phyloP scores from a whole-genome alignment of 1,140 invertebrate genomes.

The Cylas formicarius region DNA sequence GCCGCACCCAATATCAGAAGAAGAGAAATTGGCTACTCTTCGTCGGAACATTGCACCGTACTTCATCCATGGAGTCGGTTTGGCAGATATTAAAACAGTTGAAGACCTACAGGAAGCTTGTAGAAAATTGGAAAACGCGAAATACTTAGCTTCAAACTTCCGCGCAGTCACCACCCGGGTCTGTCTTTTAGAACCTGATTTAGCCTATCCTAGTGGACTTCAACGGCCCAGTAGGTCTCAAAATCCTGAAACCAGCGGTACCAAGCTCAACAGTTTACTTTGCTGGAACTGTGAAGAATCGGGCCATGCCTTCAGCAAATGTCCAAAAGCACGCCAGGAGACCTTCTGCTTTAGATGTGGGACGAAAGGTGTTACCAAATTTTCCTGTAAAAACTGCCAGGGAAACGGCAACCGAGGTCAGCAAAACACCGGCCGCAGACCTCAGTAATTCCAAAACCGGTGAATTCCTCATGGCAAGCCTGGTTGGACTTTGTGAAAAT shows the following conservation, averaged over 20 bases:
- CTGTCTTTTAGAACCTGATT: conserved; percentile 9
- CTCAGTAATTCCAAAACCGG: neutral
- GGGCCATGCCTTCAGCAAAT: too few relatives aligned
- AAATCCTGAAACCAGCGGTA: neutral
- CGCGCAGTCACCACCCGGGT: neutral
- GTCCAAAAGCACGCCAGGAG: neutral
- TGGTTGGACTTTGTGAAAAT: conserved; percentile 5
- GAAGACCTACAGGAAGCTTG: conserved; percentile 3
- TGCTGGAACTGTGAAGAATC: conserved; percentile 7
- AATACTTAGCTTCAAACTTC: neutral
- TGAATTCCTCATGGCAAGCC: neutral
- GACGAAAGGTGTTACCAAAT: too few relatives aligned
- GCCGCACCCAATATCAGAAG: too few relatives aligned
- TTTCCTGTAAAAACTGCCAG: too few relatives aligned
- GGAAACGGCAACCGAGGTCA: too few relatives aligned
- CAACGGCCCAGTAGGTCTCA: too few relatives aligned
- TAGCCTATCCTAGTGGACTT: conserved; percentile 6
- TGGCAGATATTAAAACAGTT: conserved; percentile 2
- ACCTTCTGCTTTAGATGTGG: conserved; percentile 4
- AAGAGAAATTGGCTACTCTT: too few relatives aligned
- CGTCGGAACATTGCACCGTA: too few relatives aligned
- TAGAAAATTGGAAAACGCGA: conserved; percentile 6
- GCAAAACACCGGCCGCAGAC: neutral
- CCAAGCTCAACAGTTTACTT: neutral
- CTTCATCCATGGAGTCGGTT: conserved; percentile 6